These are phyloP conservation scores for Calliopsis andreniformis DNA, from an alignment of 1,140 invertebrate genomes.

Conservation along the genomic window DNA sequence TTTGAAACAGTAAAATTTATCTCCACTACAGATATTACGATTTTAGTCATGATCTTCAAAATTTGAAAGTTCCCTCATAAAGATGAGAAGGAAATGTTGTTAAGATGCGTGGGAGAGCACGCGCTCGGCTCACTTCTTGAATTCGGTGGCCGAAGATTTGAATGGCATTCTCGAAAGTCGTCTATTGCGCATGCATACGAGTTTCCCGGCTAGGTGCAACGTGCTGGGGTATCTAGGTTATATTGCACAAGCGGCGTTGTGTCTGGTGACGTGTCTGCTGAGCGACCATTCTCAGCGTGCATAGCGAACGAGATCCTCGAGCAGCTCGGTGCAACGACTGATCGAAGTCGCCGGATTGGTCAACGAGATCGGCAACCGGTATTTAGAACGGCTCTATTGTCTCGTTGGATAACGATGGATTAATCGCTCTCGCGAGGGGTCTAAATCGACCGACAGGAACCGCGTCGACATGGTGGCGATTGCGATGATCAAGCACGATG, in stretches of 20 bases:
- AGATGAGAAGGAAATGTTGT: too few species aligned
- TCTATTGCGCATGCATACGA: slow-evolving; percentile 2
- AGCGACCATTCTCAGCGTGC: slow-evolving; percentile 51
- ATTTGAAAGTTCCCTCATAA: too few species aligned
- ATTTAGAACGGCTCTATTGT: slow-evolving; percentile 69
- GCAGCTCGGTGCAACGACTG: slow-evolving; percentile 10
- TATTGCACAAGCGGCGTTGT: slow-evolving; percentile 64
- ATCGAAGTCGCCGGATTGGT: slow-evolving; percentile 49
- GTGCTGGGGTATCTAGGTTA: slow-evolving; percentile 60
- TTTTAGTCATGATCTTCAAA: too few species aligned
- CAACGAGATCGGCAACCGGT: slow-evolving; percentile 56
- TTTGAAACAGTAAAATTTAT: too few species aligned
- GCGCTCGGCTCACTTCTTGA: neutral
- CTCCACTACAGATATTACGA: too few species aligned
- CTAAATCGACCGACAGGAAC: slow-evolving; percentile 10
- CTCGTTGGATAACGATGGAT: slow-evolving; percentile 47
- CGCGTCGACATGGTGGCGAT: slow-evolving; percentile 27
- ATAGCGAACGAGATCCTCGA: slow-evolving; percentile 53
- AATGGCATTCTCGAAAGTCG: slow-evolving; percentile 36
- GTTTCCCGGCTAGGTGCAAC: slow-evolving; percentile 55
- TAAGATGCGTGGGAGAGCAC: neutral
- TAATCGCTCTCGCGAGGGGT: slow-evolving; percentile 52
- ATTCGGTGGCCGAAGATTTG: slow-evolving; percentile 7
- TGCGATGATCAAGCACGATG: slow-evolving; percentile 42
- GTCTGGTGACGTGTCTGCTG: slow-evolving; percentile 70